Evolutionary conservation across 2,888 invertebrate genomes (phyloP).

Genomic region (Cryptus armator): DNA sequence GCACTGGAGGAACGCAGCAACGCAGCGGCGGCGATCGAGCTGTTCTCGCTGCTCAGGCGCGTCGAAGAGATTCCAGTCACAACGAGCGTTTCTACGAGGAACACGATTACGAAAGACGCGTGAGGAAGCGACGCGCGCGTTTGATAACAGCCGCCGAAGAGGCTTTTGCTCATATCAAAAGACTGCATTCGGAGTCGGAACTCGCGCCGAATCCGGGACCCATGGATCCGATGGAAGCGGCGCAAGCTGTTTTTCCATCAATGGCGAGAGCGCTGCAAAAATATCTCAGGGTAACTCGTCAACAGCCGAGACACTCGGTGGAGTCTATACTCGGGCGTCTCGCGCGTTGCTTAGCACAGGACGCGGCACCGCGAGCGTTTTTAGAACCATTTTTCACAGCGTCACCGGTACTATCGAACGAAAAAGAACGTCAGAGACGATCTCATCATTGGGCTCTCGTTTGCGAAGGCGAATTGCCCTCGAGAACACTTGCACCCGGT

Average conservation of each 20-base stretch:
- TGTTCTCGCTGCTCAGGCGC: constrained; percentile 89
- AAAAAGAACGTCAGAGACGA: constrained; percentile 91
- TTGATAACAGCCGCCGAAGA: constrained; percentile 98
- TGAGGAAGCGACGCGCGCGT: constrained; percentile 95
- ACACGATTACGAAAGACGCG: constrained; percentile 97
- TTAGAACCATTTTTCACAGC: constrained; percentile 96
- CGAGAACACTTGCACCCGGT: constrained; percentile 93
- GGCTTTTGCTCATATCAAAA: constrained; percentile 98
- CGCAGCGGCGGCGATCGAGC: constrained; percentile 80
- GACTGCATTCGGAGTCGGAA: constrained; percentile 90
- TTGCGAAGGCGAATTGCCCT: constrained; percentile 94
- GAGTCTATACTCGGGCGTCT: constrained; percentile 96
- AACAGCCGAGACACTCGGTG: constrained; percentile 98
- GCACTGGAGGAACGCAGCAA: constrained; percentile 89
- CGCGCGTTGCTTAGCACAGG: constrained; percentile 96
- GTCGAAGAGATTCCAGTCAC: constrained; percentile 96
- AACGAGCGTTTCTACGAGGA: constrained; percentile 99
- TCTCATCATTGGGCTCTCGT: constrained; percentile 98
- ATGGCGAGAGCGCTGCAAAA: constrained; percentile 98
- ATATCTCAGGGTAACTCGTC: constrained; percentile 97
- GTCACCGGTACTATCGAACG: constrained; percentile 94
- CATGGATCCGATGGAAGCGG: constrained; percentile 98
- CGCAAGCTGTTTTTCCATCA: constrained; percentile 98
- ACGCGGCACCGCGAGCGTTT: constrained; percentile 97
- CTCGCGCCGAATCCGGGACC: constrained; percentile 89